Conservation (phyloP, 2,797 vertebrate species). For the Decapterus maruadsi region DNA sequence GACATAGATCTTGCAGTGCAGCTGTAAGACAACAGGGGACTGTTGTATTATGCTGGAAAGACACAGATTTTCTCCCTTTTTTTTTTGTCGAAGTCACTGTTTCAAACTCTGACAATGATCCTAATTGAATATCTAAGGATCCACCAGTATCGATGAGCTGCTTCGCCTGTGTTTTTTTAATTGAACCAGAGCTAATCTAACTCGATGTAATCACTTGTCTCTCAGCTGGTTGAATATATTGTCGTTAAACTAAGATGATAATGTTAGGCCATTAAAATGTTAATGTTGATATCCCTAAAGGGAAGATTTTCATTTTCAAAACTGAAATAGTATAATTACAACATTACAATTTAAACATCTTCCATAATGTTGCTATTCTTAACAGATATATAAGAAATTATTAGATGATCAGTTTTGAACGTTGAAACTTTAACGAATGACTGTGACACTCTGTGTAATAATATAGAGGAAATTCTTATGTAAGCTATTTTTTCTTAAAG, state of each 20-base stretch:
- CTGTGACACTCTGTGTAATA: not conserved
- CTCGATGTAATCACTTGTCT: slow-evolving; percentile 17
- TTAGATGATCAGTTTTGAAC: not conserved
- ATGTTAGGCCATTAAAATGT: not conserved
- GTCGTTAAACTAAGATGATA: slow-evolving; percentile 14
- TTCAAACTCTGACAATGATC: slow-evolving; percentile 31
- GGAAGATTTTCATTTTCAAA: not conserved
- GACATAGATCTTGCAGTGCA: slow-evolving; percentile 36
- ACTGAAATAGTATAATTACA: not conserved
- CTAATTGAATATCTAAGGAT: slow-evolving; percentile 30
- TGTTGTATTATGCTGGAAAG: slow-evolving; percentile 22
- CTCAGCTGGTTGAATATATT: slow-evolving; percentile 17
- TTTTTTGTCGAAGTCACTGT: not conserved
- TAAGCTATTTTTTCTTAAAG: not conserved
- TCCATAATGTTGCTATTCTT: not conserved
- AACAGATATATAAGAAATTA: no score
- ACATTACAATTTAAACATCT: not conserved
- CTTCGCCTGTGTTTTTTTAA: slow-evolving; percentile 11
- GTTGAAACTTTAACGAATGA: not conserved
- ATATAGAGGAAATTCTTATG: not conserved
- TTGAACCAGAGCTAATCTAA: slow-evolving; percentile 19
- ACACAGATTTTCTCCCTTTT: slow-evolving; percentile 20
- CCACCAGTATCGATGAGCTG: slow-evolving; percentile 8
- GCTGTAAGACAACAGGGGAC: slow-evolving; percentile 8
- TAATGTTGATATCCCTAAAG: no score